Evolutionary conservation across 2,888 invertebrate species (phyloP).

Genomic region (Lycaena phlaeas): DNA sequence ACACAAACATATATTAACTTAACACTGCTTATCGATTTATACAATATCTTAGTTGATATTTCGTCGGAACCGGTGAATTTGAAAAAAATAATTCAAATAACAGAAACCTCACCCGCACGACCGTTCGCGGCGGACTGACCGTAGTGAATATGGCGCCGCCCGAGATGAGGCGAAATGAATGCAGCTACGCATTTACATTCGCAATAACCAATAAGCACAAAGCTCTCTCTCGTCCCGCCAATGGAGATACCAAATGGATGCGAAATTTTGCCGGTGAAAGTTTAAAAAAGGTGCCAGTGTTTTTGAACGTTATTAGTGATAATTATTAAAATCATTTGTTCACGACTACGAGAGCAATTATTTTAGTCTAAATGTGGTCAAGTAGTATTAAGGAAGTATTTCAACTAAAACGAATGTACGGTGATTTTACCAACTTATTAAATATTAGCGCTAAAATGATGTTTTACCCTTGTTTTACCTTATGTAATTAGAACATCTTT

Average conservation of each 20-base stretch:
- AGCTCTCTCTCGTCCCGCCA: conserved; percentile 27
- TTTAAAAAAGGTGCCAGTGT: conserved; percentile 35
- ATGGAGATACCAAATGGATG: conserved; percentile 27
- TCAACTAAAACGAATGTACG: conserved; percentile 5
- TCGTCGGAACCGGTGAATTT: conserved; percentile 35
- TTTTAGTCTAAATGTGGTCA: not conserved
- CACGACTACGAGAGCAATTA: not conserved
- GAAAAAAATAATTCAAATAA: conserved; percentile 26
- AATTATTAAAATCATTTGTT: conserved; percentile 3
- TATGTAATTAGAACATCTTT: too few species aligned
- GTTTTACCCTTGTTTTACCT: too few species aligned
- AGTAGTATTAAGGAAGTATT: not conserved
- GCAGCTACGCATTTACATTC: conserved; percentile 41
- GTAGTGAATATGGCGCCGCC: conserved; percentile 53
- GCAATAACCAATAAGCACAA: conserved; percentile 35
- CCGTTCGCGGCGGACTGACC: conserved; percentile 62
- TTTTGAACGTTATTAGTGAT: conserved; percentile 24
- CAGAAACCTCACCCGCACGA: conserved; percentile 39
- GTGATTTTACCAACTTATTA: not conserved
- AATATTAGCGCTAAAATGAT: too few species aligned
- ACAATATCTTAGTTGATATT: conserved; percentile 10
- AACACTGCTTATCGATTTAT: conserved; percentile 37
- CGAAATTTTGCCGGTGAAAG: conserved; percentile 48
- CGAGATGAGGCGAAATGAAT: conserved; percentile 46
- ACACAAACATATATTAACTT: conserved; percentile 52